Base-by-base conservation (phyloP, 2,888 invertebrate genomes). In the Nasonovia ribisnigri region DNA sequence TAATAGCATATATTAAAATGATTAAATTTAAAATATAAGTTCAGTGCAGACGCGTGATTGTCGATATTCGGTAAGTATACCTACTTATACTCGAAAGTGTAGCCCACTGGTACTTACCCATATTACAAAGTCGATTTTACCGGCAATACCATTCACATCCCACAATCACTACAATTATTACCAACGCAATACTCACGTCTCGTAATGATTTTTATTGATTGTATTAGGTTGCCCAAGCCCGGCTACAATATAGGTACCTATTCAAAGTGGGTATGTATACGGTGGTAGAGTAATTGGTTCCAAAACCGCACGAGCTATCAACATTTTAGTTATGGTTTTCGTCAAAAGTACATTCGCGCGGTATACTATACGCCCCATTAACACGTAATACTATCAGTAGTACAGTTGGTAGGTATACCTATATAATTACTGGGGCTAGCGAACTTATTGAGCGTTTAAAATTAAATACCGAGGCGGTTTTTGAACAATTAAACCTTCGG, bases 271-370 rank as follows among this genome's bases (percentile, higher is more conserved):
- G 20, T 77, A 36, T n/a, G 20, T n/a, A 29, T 67, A n/a, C 29
- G 29, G 54, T 20, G 54, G 54, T 57, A 57, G 8, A 57, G 24
- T 36, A 60, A 92, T 92, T 60, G 60, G 48, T 67, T 36, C 42
- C 48, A 48, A 42, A 87, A 87, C 48, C 67, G 60, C 91, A 51
- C 20, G 29, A 54, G 3, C n/a, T 57, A 91, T 91, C 60, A 48
- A 88, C 36, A 48, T 51, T 91, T 87, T 92, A 92, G 92, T 42
- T 87, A 87, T 36, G 92, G 92, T 92, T 88, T 92, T 60, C 48
- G 46, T 57, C 3, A 20, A 86, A 46, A 86, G 29, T 60, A 57
- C 54, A 77, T 77, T 57, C 26, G 11, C 42, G 43, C 57, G 42
- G 43, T 29, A 43, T 29, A 42, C 54, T 88, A 36, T 77, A 77